A percentile compares a stretch with the other conserved stretches of the same genome.
Evolutionary conservation across 2,113 vertebrate species (phyloP).

Genomic region (Bombycilla garrulus): DNA sequence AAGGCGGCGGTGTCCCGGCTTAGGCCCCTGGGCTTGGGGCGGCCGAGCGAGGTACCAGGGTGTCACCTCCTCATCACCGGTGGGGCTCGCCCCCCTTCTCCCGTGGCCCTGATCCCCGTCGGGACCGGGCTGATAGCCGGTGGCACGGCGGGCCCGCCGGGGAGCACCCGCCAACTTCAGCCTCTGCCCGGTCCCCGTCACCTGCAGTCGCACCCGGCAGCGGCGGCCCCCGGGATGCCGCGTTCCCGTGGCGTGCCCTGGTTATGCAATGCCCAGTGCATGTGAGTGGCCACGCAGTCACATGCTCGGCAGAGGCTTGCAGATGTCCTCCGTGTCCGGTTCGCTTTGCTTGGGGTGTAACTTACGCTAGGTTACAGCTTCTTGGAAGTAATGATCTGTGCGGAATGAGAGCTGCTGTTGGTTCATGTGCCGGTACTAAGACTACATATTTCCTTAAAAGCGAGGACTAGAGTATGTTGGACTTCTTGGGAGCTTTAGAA

Average conservation of each 20-base stretch:
- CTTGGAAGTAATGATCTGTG: background rate
- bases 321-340: background rate
- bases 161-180: background rate
- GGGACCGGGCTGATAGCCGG: background rate
- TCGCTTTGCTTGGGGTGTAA: background rate
- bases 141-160: background rate
- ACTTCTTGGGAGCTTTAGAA: background rate
- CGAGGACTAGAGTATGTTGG: background rate
- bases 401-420: background rate
- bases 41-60: fast-evolving
- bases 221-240: background rate
- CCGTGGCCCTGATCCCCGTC: too few species aligned
- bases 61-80: too few species aligned
- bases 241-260: background rate
- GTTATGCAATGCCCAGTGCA: slow-evolving; percentile 27
- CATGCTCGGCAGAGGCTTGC: background rate
- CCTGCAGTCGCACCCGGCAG: fast-evolving
- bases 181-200: fast-evolving
- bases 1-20: background rate
- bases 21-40: background rate
- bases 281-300: slow-evolving; percentile 21
- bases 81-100: background rate
- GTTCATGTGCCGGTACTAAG: fast-evolving
- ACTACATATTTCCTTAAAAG: fast-evolving
- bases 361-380: background rate